Base-by-base conservation (phyloP, 1,140 invertebrate genomes). In the Hypsibius dujardini region DNA sequence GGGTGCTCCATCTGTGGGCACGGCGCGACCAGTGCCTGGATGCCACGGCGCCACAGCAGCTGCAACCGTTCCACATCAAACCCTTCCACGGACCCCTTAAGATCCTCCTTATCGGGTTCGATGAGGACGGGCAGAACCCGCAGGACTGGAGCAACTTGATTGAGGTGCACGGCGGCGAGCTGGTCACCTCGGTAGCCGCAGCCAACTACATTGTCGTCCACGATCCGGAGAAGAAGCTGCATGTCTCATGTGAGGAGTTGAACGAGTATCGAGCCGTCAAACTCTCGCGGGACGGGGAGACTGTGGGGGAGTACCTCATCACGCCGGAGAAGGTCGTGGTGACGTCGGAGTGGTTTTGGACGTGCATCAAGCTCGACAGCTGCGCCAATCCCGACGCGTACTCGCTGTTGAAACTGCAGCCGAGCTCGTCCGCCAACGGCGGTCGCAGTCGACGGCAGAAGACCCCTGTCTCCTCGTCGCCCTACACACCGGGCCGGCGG, bases 11-110 rank as follows among this genome's bases (percentile, higher is more conserved):
- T n/a, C n/a, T n/a, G n/a, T n/a, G n/a, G n/a, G n/a, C n/a, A n/a
- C n/a, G n/a, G n/a, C n/a, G n/a, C n/a, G n/a, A n/a, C n/a, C n/a
- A n/a, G n/a, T n/a, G n/a, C n/a, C n/a, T n/a, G n/a, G n/a, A n/a
- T n/a, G n/a, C n/a, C n/a, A n/a, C n/a, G n/a, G n/a, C n/a, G n/a
- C n/a, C n/a, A n/a, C n/a, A n/a, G n/a, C n/a, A n/a, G n/a, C n/a
- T 56, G 50, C 7, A 56, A n/a, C 50, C 7, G 50, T 56, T 56
- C n/a, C 7, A n/a, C 7, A 7, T 56, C 50, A 56, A 56, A n/a
- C 50, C 50, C n/a, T 56, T 56, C n/a, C 50, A 56, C n/a, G 50
- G 50, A 56, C 50, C n/a, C 50, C n/a, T n/a, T n/a, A 56, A 56
- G 50, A 56, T 56, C n/a, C n/a, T 7, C 50, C 50, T 56, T 7